phyloP scores from a whole-genome alignment of 1,140 invertebrate genomes.

The Aradophagus sp. region DNA sequence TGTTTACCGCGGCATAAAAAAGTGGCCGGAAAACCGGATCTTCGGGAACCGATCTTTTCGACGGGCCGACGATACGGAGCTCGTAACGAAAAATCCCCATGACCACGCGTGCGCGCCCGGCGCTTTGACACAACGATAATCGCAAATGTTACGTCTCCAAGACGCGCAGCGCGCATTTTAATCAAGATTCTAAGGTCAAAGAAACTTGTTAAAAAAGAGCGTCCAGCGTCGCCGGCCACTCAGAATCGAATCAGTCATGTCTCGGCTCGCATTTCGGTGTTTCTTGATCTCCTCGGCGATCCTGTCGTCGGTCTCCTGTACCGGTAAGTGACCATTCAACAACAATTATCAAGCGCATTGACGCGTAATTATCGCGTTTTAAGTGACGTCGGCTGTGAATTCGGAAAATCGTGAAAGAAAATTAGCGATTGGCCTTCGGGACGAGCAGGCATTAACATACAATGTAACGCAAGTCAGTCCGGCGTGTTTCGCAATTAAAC shows the following conservation, averaged over 20 bases:
- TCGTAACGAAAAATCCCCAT: slow-evolving; percentile 34
- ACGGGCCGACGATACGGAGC: no score
- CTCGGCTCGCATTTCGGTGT: slow-evolving; percentile 46
- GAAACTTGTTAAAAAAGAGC: slow-evolving; percentile 72
- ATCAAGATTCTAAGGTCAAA: slow-evolving; percentile 69
- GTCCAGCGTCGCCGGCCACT: slow-evolving; percentile 44
- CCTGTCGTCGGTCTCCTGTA: slow-evolving; percentile 24
- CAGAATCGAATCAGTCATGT: slow-evolving; percentile 68
- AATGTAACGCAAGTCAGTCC: no score
- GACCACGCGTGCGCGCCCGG: slow-evolving; percentile 6
- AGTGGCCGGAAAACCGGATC: no score
- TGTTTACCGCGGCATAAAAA: no score
- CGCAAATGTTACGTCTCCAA: slow-evolving; percentile 60
- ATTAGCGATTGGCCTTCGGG: no score
- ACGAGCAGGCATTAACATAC: no score
- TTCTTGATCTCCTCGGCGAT: slow-evolving; percentile 42
- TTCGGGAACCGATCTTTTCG: no score
- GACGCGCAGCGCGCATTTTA: slow-evolving; percentile 67
- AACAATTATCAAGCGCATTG: no score
- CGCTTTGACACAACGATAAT: slow-evolving; percentile 26
- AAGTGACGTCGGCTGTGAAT: no score
- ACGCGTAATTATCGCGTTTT: no score
- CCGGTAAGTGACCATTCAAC: slow-evolving; percentile 59
- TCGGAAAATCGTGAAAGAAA: no score
- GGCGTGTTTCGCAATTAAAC: no score